Base-by-base conservation (phyloP, 2,113 vertebrate genomes). In the Urocolius indicus region DNA sequence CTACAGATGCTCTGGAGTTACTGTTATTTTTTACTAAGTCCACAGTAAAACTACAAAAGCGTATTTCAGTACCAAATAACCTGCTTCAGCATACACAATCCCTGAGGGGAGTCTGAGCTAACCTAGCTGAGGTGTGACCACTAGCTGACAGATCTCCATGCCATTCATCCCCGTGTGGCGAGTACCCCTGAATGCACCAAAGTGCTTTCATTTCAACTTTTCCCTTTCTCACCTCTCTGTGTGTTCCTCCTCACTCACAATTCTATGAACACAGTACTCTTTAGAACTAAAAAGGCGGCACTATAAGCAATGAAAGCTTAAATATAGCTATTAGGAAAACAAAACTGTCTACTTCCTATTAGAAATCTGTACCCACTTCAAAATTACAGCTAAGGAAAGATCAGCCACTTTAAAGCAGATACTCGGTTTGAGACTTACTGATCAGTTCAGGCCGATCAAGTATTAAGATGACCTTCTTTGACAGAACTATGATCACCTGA, bases 111-210 rank as follows among this genome's bases (percentile, higher is more conserved):
- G 21, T 34, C 4, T 49, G 72, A 19, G 27, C 23, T 38, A 43
- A 11, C 3, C 7, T 32, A 58, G 34, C 12, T 2, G 17, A 75
- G 49, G 41, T 75, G 72, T 8, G 8, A 84, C 27, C 21, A 14
- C 67, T 15, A 41, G n/a, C 51, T 10, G 4, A 22, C n/a, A 5
- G 2, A 57, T 4, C 30, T 52, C 54, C 49, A 3, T 29, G 51
- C 43, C 29, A 26, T 15, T 10, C 49, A 45, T 10, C 75, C 45
- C 54, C 5, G 3, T 5, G 7, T 23, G 9, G 19, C 0, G 0
- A 46, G 27, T 10, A 54, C 34, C 49, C 24, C 20, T 29, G 29
- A 30, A 18, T 1, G 20, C 49, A 66, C 30, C 26, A 32, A 58
- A 76, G 36, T 3, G 2, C 16, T 19, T 16, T n/a, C 16, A 22